Evolutionary conservation across 1,140 invertebrate genomes (phyloP), one percentile per base, ranked within the genome.

Genomic region (Charaxes varanes): DNA sequence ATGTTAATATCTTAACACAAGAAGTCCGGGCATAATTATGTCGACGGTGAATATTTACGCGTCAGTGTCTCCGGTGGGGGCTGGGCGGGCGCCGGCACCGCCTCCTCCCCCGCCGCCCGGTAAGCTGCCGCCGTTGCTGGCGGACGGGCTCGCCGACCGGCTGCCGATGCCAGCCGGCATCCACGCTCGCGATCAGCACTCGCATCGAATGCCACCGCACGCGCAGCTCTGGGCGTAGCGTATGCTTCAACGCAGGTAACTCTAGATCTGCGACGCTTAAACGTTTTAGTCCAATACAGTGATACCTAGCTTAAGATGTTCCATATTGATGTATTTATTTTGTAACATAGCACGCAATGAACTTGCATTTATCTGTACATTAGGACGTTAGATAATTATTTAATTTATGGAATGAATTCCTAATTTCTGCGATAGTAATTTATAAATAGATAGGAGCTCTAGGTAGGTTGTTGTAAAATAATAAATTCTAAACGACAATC

Each of bases 151-250:
- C 73, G 80, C 68, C 60, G 85, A 74, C 57, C 67, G 52, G 60
- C 67, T 86, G 68, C 65, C 76, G 53, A 44, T 85, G 62, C 68
- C 83, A 45, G 69, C 73, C 62, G 70, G 78, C 66, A 77, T 84
- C 92, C 93, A 86, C 97, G 97, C 97, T 91, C 94, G 58, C 93
- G 88, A 72, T 49, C 57, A 54, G 53, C 78, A 80, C 61, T 91
- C 94, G 37, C 94, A 89, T 70, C 93, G 93, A 71, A 93, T 94
- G 84, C 97, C 96, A 12, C 96, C 85, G 97, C 97, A 94, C 92
- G 60, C 94, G 87, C 71, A 94, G 90, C 78, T 95, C 90, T 85
- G 84, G 84, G 84, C 84, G 73, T 85, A 85, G 84, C 85, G 85
- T 73, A 86, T 86, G 78, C 80, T 86, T 61, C 81, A 85, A 81